Percentiles rank a stretch among this genome's conserved stretches.
phyloP scores from a whole-genome alignment of 2,797 vertebrate species.

The Halcyon badia region DNA sequence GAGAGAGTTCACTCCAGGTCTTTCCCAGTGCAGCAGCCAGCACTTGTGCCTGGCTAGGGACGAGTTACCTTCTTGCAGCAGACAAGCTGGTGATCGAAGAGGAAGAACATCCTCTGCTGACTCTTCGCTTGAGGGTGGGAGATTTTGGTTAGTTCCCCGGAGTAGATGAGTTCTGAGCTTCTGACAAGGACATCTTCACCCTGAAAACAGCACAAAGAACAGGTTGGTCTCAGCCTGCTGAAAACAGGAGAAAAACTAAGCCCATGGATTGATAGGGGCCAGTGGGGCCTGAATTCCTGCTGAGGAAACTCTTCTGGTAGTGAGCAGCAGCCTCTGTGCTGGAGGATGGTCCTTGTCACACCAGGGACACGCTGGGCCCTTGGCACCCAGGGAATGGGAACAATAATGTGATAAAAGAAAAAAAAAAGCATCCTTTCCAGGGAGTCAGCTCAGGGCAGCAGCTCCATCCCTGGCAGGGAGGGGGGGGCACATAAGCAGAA shows the following conservation, averaged over 20 bases:
- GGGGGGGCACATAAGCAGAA: neutral
- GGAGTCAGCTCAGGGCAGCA: neutral
- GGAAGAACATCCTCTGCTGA: slow-evolving; percentile 96
- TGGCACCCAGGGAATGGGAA: neutral
- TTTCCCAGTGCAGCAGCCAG: neutral
- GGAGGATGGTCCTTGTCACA: neutral
- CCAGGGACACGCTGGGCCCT: neutral
- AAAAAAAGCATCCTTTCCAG: neutral
- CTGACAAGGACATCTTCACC: slow-evolving; percentile 93
- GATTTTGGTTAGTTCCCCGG: slow-evolving; percentile 92
- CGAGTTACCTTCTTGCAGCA: slow-evolving; percentile 94
- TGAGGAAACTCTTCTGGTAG: neutral
- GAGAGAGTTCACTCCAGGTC: neutral
- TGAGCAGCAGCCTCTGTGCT: neutral
- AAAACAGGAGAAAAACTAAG: neutral
- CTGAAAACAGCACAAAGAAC: slow-evolving; percentile 75
- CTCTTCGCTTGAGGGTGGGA: slow-evolving; percentile 93
- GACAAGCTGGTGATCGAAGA: slow-evolving; percentile 96
- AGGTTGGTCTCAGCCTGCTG: neutral
- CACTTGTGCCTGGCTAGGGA: neutral
- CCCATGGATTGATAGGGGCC: accelerated
- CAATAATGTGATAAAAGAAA: neutral
- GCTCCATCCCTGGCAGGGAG: neutral
- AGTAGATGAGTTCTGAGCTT: slow-evolving; percentile 96
- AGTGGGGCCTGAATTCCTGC: neutral